Conservation (phyloP, 2,113 vertebrate species). For the Anser cygnoides region DNA sequence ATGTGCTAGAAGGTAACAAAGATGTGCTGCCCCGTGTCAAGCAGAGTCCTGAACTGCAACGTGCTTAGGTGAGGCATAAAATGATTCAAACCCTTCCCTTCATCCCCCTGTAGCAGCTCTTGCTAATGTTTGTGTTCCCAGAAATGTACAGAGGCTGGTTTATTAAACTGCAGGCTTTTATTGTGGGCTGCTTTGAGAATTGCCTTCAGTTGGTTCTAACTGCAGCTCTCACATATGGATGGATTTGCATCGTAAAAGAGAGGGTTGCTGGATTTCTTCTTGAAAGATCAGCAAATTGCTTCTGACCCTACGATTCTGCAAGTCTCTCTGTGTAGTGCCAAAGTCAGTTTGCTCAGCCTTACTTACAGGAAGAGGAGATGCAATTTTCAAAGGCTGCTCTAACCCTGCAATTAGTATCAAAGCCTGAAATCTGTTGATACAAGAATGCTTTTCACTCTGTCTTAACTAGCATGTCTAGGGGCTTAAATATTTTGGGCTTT, state of each 20-base stretch:
- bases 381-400: neutral
- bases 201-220: neutral
- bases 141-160: neutral
- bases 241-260: neutral
- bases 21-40: neutral
- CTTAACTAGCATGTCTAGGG: neutral
- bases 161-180: neutral
- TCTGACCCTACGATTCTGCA: neutral
- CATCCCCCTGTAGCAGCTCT: neutral
- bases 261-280: neutral
- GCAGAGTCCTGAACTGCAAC: rapidly evolving
- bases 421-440: neutral
- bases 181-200: neutral
- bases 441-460: neutral
- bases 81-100: neutral
- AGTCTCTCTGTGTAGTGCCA: neutral
- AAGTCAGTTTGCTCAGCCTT: neutral
- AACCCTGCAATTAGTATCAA: neutral
- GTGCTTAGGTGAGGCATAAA: neutral
- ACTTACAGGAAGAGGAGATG: neutral
- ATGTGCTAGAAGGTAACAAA: neutral
- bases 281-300: neutral
- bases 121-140: neutral
- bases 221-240: rapidly evolving
- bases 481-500: neutral